Evolutionary conservation across 1,140 invertebrate genomes (phyloP), one percentile per base, ranked within the genome.

Genomic region (Diorhabda carinulata): DNA sequence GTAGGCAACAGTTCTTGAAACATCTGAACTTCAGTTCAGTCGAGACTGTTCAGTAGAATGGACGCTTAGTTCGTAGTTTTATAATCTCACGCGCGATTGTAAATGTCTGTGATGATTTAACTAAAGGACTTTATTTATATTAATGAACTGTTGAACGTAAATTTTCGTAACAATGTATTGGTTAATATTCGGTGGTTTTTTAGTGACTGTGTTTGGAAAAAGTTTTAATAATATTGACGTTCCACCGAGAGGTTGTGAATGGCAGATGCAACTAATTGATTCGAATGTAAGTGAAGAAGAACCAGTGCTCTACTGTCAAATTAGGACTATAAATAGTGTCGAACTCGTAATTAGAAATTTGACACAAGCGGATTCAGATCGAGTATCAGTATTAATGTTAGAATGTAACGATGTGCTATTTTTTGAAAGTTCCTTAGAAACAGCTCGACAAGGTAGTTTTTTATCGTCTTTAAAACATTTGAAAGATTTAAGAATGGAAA

Each of bases 331-430:
- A 78, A 87, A 87, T 74, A 89, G 87, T 74, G 90, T 89, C 67
- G 87, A 89, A 76, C 82, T 86, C 64, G 83, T 92, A 43, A 82
- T 92, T 61, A 87, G 87, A 65, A 90, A 91, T 74, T 83, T 92
- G 56, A 89, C 87, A 56, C 80, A 83, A 42, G 79, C 83, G 40
- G 86, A 87, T 74, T 83, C 86, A 47, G 90, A 92, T 73, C 86
- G 87, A 70, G 86, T 92, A 42, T 85, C 86, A 64, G 87, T 88
- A 8, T 80, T 93, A 61, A 85, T 85, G 72, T 84, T 93, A 57
- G 88, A 92, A 79, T 94, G 92, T 81, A 92, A 88, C 81, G 91
- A 93, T 80, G 88, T 90, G 68, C 81, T 92, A 57, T 91, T 92
- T 81, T 91, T 91, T 80, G 91, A 93, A 81, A 92, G 89, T 77